Percentiles rank a stretch among this genome's conserved stretches.
Evolutionary conservation across 2,888 invertebrate species (phyloP).

Genomic region (Halictus ligatus): DNA sequence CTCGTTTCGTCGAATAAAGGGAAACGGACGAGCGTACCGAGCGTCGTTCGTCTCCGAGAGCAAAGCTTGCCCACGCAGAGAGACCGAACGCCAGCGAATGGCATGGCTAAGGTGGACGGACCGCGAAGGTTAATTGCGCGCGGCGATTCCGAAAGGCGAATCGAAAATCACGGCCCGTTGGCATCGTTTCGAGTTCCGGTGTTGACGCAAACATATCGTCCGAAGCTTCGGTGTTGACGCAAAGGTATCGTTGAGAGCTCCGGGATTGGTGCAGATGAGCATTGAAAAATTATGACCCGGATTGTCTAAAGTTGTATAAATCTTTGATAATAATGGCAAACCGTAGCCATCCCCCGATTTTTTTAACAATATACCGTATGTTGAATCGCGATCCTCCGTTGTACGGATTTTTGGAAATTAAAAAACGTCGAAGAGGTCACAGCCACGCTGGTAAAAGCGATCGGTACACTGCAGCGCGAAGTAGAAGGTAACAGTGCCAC

Average conservation of each 20-base stretch:
- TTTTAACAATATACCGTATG: no score
- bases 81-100: background rate
- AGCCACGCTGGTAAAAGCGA: no score
- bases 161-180: background rate
- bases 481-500: background rate
- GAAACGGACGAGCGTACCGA: slow-evolving; percentile 41
- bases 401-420: no score
- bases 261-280: no score
- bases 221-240: background rate
- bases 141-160: background rate
- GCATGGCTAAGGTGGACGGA: background rate
- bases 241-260: background rate
- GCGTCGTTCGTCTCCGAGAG: slow-evolving; percentile 16
- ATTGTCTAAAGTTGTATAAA: no score
- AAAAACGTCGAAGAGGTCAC: no score
- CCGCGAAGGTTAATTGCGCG: background rate
- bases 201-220: background rate
- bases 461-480: no score
- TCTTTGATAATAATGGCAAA: no score
- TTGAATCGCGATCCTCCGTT: no score
- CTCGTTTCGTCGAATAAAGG: slow-evolving; percentile 53
- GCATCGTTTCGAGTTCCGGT: background rate
- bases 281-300: no score
- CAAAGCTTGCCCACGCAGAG: background rate
- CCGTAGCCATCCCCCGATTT: no score